These are phyloP conservation scores for Schlechtendalia chinensis DNA, from an alignment of 1,140 invertebrate species.

Conservation along the genomic window DNA sequence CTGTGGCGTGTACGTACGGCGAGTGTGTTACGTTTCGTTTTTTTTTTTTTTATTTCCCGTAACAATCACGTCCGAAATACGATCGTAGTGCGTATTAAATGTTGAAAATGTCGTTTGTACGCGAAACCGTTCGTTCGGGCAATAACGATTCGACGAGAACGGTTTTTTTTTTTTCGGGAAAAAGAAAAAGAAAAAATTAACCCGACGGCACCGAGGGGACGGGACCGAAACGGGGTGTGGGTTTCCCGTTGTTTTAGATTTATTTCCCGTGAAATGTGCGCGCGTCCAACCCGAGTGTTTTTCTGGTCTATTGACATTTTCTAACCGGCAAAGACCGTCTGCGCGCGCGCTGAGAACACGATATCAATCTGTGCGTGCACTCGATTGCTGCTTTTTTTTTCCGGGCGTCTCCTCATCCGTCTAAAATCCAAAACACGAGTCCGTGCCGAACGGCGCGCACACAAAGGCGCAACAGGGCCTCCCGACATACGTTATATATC, in stretches of 20 bases:
- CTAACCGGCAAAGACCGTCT: neutral
- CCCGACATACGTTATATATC: no score
- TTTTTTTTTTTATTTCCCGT: neutral
- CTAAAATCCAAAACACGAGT: conserved; percentile 14
- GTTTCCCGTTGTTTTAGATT: neutral
- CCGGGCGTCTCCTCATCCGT: neutral
- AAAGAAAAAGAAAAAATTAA: no score
- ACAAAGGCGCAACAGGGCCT: no score
- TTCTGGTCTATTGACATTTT: neutral
- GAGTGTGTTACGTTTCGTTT: neutral
- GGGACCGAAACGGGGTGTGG: no score
- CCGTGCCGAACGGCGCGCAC: neutral
- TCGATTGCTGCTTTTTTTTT: neutral
- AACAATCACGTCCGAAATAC: no score
- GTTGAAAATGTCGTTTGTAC: no score
- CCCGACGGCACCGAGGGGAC: no score
- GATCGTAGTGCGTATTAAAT: no score
- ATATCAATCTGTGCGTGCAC: neutral
- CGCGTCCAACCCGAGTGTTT: no score
- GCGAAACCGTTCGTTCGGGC: no score
- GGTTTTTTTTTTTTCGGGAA: no score
- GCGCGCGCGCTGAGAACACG: neutral
- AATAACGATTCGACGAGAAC: no score
- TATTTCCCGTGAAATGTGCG: neutral
- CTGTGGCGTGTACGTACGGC: neutral